Evolutionary conservation across 2,113 vertebrate genomes (phyloP).

Genomic region (Myrmecobius fasciatus): DNA sequence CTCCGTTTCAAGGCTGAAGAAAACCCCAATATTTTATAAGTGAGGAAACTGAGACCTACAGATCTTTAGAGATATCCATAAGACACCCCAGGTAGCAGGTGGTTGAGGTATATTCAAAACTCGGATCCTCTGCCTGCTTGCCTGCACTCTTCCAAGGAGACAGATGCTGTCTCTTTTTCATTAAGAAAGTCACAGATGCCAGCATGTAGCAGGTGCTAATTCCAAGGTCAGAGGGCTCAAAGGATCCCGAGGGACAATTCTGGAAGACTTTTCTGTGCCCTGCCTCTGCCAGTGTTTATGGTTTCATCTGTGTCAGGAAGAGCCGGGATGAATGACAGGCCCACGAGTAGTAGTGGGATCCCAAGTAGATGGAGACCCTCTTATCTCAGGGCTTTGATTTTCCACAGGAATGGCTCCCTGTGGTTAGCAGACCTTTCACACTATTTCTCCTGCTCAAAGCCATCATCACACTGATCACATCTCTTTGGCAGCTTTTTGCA

Average conservation of each 20-base stretch:
- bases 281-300: background rate
- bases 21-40: background rate
- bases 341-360: no score
- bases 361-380: slow-evolving; percentile 92
- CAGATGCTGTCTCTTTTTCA: background rate
- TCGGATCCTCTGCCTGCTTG: no score
- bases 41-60: background rate
- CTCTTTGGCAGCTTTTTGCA: no score
- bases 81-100: background rate
- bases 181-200: background rate
- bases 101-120: background rate
- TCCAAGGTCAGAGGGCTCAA: background rate
- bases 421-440: slow-evolving; percentile 63
- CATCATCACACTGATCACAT: no score
- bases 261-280: background rate
- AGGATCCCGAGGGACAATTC: background rate
- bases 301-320: background rate
- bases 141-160: background rate
- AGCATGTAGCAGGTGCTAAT: background rate
- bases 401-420: slow-evolving; percentile 95
- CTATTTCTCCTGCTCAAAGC: no score
- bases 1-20: background rate
- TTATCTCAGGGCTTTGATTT: slow-evolving; percentile 90
- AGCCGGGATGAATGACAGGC: background rate
- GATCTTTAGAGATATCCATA: no score